A percentile compares a stretch with the other conserved stretches of the same genome.
Evolutionary conservation across 2,113 vertebrate genomes (phyloP).

Genomic region (Tiliqua scincoides): DNA sequence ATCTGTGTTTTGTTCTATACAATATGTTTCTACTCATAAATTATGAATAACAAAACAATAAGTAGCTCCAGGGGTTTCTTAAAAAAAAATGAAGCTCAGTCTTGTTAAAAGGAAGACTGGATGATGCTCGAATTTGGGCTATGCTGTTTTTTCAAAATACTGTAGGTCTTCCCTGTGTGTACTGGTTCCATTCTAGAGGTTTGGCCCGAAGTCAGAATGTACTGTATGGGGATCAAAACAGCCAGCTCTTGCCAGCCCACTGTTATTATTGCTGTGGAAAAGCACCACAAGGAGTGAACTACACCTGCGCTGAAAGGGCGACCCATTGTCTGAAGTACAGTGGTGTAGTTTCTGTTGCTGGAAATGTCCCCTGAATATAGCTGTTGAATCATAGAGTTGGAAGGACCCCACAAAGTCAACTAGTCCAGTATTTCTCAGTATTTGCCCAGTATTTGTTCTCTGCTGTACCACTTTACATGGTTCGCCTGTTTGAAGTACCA

Average conservation of each 20-base stretch:
- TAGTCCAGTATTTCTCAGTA: slow-evolving; percentile 27
- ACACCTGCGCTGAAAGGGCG: too few relatives aligned
- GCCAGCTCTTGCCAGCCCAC: too few relatives aligned
- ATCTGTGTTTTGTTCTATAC: neutral
- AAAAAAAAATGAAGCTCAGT: neutral
- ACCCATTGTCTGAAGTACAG: too few relatives aligned
- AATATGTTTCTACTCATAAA: neutral
- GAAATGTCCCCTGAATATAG: neutral
- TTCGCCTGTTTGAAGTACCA: too few relatives aligned
- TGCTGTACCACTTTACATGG: too few relatives aligned
- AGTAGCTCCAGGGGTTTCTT: neutral
- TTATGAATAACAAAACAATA: neutral
- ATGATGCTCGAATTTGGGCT: neutral
- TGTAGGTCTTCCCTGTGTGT: too few relatives aligned
- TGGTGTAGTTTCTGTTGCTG: neutral
- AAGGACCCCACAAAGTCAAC: too few relatives aligned
- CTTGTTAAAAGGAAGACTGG: neutral
- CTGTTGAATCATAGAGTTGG: slow-evolving; percentile 2
- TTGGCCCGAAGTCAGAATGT: too few relatives aligned
- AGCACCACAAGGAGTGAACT: too few relatives aligned
- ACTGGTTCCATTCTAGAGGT: too few relatives aligned
- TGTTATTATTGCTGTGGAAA: too few relatives aligned
- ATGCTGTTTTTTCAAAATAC: neutral
- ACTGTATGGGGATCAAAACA: too few relatives aligned
- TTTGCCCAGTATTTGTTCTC: neutral